These are phyloP conservation scores for Colletes collaris DNA, from an alignment of 2,888 invertebrate genomes.

Conservation along the genomic window DNA sequence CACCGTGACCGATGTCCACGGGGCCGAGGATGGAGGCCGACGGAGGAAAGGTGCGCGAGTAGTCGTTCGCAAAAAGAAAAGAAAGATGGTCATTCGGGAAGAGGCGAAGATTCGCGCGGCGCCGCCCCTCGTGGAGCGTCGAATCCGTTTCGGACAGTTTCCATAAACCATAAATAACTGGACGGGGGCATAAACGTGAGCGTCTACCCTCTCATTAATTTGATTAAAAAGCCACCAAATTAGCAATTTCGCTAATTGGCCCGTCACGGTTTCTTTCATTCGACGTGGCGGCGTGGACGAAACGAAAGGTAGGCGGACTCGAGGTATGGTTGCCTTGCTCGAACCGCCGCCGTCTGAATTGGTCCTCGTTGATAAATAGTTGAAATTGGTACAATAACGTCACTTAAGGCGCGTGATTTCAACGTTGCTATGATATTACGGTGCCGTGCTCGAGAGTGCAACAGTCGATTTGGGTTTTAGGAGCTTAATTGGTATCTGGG, in stretches of 20 bases:
- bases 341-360: no score
- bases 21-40: background rate
- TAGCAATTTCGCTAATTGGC: conserved; percentile 73
- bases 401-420: no score
- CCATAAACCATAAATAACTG: conserved; percentile 75
- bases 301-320: background rate
- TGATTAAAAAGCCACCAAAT: conserved; percentile 73
- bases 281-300: conserved; percentile 16
- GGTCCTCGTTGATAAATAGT: no score
- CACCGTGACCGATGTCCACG: conserved; percentile 43
- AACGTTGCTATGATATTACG: no score
- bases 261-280: conserved; percentile 61
- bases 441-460: no score
- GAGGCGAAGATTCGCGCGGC: conserved; percentile 36
- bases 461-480: no score
- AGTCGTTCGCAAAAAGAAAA: conserved; percentile 31
- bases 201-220: conserved; percentile 70
- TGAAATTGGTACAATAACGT: no score
- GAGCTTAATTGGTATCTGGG: no score
- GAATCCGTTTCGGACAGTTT: conserved; percentile 67
- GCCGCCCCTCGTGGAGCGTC: conserved; percentile 34
- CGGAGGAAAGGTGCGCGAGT: conserved; percentile 21
- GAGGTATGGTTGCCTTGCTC: background rate
- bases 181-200: conserved; percentile 64
- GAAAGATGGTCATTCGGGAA: conserved; percentile 18